These are phyloP conservation scores for Megamerina dolium DNA, from an alignment of 2,888 invertebrate species.

Conservation along the genomic window DNA sequence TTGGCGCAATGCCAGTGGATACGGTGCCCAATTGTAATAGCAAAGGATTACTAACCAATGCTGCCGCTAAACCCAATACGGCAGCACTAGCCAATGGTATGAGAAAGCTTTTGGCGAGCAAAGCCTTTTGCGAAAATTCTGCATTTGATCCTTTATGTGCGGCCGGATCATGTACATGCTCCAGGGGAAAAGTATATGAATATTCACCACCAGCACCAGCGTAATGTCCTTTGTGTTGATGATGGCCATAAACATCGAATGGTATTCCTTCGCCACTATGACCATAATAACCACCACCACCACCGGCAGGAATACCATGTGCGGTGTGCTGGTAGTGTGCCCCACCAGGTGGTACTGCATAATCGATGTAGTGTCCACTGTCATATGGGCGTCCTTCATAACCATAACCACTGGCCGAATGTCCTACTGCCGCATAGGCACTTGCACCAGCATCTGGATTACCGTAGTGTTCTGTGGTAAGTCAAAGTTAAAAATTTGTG, in stretches of 20 bases:
- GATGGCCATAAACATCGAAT: conserved; percentile 38
- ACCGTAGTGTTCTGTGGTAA: conserved; percentile 28
- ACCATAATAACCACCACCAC: conserved; percentile 29
- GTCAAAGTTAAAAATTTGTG: conserved; percentile 3
- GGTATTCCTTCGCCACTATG: conserved; percentile 32
- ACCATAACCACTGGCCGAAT: conserved; percentile 17
- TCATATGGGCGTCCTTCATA: conserved; percentile 33
- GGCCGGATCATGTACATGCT: conserved; percentile 26
- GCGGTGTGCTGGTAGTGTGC: conserved; percentile 6
- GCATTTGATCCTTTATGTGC: conserved; percentile 32
- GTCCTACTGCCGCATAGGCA: conserved; percentile 11
- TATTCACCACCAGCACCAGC: conserved; percentile 35
- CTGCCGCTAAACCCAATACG: conserved; percentile 73
- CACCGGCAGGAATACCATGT: conserved; percentile 19
- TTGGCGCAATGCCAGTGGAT: conserved; percentile 51
- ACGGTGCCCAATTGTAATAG: conserved; percentile 72
- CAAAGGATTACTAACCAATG: conserved; percentile 70
- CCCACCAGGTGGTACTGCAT: conserved; percentile 5
- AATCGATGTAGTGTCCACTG: conserved; percentile 15
- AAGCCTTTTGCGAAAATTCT: conserved; percentile 38
- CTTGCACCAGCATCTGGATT: conserved; percentile 15
- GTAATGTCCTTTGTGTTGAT: conserved; percentile 28
- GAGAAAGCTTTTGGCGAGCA: conserved; percentile 55
- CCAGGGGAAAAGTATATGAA: conserved; percentile 28
- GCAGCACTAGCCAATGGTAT: conserved; percentile 75